A percentile compares a stretch with the other conserved stretches of the same genome.
These are phyloP conservation scores for Gobius niger DNA, from an alignment of 2,113 vertebrate genomes.

Conservation along the genomic window DNA sequence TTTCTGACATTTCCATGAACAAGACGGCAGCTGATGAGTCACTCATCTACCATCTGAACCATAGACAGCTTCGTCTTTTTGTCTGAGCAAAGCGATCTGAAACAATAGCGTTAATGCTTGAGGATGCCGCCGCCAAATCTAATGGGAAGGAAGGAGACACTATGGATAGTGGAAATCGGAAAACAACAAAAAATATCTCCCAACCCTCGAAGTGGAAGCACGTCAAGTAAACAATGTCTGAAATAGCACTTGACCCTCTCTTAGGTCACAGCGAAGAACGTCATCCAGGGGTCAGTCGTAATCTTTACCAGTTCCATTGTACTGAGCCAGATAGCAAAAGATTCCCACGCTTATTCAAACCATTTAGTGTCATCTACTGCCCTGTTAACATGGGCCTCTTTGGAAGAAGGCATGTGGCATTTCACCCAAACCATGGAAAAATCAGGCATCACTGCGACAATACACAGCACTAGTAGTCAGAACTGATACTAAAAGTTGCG, in stretches of 20 bases:
- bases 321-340: not conserved
- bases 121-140: slow-evolving; percentile 44
- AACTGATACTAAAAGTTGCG: no score
- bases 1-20: slow-evolving; percentile 17
- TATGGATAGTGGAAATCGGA: slow-evolving; percentile 58
- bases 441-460: not conserved
- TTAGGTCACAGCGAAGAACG: not conserved
- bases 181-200: slow-evolving; percentile 56
- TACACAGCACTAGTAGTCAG: no score
- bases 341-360: not conserved
- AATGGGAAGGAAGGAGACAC: slow-evolving; percentile 65
- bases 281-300: not conserved
- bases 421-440: not conserved
- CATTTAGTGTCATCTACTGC: not conserved
- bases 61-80: slow-evolving; percentile 38
- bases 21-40: slow-evolving; percentile 39
- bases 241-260: slow-evolving; percentile 59
- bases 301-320: not conserved
- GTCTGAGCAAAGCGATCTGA: slow-evolving; percentile 15
- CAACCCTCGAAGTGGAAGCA: slow-evolving; percentile 30
- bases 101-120: slow-evolving; percentile 39
- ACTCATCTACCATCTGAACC: slow-evolving; percentile 31
- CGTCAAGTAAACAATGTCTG: slow-evolving; percentile 63
- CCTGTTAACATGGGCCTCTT: not conserved
- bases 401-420: not conserved